These are phyloP conservation scores for Forbesichthys papilliferus DNA, from an alignment of 2,113 vertebrate species.

Conservation along the genomic window DNA sequence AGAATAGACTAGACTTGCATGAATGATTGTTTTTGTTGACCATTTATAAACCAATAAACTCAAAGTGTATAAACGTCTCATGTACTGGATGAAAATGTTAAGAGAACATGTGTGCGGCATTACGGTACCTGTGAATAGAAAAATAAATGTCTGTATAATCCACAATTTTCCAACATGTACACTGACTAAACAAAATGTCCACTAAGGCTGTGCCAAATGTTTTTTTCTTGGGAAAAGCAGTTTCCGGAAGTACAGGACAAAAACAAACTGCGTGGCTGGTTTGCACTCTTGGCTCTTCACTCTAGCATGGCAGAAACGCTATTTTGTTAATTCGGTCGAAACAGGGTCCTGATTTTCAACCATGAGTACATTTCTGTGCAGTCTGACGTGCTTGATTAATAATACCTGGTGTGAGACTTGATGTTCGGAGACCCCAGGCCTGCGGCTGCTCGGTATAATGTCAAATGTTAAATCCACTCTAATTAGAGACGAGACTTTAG, in stretches of 20 bases:
- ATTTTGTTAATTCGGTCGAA: conserved; percentile 23
- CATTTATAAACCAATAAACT: background rate
- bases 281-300: conserved; percentile 6
- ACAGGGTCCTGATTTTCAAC: too few relatives aligned
- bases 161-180: background rate
- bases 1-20: conserved; percentile 2
- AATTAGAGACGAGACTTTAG: conserved; percentile 58
- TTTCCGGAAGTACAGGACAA: conserved; percentile 5
- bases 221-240: background rate
- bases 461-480: conserved; percentile 64
- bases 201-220: background rate
- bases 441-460: conserved; percentile 50
- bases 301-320: conserved; percentile 16
- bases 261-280: background rate
- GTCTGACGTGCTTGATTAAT: conserved; percentile 19
- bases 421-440: conserved; percentile 46
- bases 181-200: background rate
- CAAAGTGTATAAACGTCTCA: background rate
- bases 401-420: background rate
- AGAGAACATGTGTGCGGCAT: background rate
- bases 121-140: background rate
- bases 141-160: background rate
- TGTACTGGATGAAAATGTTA: background rate
- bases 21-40: background rate
- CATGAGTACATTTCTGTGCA: too few relatives aligned